Conservation (phyloP, 2,888 invertebrate genomes). For the Bimastos eiseni region DNA sequence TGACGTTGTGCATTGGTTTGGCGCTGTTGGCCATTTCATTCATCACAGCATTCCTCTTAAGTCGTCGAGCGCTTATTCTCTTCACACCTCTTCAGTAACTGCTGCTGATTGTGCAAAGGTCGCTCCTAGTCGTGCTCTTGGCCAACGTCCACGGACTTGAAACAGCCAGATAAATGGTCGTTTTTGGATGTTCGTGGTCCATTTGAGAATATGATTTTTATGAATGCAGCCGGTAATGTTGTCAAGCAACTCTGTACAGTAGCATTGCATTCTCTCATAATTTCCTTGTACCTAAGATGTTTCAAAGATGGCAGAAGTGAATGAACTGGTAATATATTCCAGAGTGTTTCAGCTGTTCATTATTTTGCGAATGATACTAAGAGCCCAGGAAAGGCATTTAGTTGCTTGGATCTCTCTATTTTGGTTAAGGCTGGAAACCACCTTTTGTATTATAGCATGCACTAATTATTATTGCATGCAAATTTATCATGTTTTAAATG, state of each 20-base stretch:
- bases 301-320: background rate
- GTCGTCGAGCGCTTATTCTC: background rate
- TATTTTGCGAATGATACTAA: background rate
- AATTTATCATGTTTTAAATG: background rate
- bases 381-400: background rate
- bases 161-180: background rate
- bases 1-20: slow-evolving; percentile 31
- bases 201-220: background rate
- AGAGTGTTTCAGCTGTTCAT: background rate
- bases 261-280: background rate
- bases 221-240: background rate
- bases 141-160: background rate
- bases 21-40: slow-evolving; percentile 13
- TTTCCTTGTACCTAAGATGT: background rate
- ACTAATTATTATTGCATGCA: background rate
- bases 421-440: background rate
- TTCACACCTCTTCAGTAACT: slow-evolving; percentile 13
- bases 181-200: background rate
- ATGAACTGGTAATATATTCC: background rate
- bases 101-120: background rate
- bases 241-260: background rate
- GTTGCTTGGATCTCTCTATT: background rate
- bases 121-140: background rate
- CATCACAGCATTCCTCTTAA: slow-evolving; percentile 13
- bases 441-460: background rate